Evolutionary conservation across 2,888 invertebrate genomes (phyloP).

Genomic region (Chirona hameri): DNA sequence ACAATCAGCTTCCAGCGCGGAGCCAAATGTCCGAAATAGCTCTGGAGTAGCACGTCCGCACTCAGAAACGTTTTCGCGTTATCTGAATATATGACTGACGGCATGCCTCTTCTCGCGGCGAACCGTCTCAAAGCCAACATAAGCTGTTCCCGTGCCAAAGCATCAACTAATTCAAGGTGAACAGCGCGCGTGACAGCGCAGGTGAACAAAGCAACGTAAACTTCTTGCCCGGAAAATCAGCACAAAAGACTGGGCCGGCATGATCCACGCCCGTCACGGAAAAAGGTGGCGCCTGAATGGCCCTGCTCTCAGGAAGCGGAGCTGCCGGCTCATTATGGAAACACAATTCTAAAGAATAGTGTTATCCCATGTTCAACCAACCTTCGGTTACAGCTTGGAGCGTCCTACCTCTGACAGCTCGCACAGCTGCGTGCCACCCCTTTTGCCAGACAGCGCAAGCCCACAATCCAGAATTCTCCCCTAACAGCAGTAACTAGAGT

Average conservation of each 20-base stretch:
- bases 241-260: background rate
- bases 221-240: background rate
- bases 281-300: background rate
- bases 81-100: too few relatives aligned
- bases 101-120: too few relatives aligned
- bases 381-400: background rate
- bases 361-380: too few relatives aligned
- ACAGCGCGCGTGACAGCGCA: conserved; percentile 33
- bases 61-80: too few relatives aligned
- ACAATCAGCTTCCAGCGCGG: too few relatives aligned
- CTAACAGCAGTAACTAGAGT: background rate
- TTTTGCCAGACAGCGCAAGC: background rate
- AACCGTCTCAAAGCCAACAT: too few relatives aligned
- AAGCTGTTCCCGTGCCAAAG: background rate
- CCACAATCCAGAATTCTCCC: background rate
- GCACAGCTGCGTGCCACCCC: background rate
- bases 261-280: background rate
- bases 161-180: conserved; percentile 30
- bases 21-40: too few relatives aligned
- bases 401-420: background rate
- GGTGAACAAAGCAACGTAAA: conserved; percentile 25
- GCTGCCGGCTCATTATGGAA: background rate
- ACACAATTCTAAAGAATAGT: too few relatives aligned
- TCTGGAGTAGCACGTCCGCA: too few relatives aligned
- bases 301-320: background rate